phyloP scores from a whole-genome alignment of 1,140 invertebrate genomes.

The Coenobita brevimanus region DNA sequence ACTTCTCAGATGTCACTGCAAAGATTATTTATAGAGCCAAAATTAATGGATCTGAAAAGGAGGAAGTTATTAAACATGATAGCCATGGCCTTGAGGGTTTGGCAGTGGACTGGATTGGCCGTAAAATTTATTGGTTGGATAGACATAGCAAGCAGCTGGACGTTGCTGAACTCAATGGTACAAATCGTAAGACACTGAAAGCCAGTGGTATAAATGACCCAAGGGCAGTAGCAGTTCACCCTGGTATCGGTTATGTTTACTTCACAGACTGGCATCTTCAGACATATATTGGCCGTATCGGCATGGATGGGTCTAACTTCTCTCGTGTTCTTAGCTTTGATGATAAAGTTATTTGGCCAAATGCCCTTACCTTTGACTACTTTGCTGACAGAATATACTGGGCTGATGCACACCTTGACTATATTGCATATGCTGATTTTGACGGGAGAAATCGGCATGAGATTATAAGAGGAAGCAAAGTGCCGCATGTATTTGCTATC shows the following conservation, averaged over 20 bases:
- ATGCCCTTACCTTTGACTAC: slow-evolving; percentile 97
- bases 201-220: slow-evolving; percentile 90
- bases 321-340: slow-evolving; percentile 92
- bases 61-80: slow-evolving; percentile 93
- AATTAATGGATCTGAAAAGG: slow-evolving; percentile 77
- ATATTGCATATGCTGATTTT: slow-evolving; percentile 94
- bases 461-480: slow-evolving; percentile 84
- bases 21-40: slow-evolving; percentile 86
- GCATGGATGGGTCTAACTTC: slow-evolving; percentile 96
- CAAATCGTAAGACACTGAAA: slow-evolving; percentile 89
- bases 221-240: slow-evolving; percentile 94
- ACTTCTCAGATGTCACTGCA: slow-evolving; percentile 95
- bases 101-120: slow-evolving; percentile 95
- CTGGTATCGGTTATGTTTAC: slow-evolving; percentile 94
- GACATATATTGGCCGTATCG: slow-evolving; percentile 96
- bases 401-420: slow-evolving; percentile 98
- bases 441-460: slow-evolving; percentile 89
- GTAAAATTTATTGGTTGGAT: slow-evolving; percentile 98
- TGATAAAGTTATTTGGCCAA: slow-evolving; percentile 97
- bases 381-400: slow-evolving; percentile 96
- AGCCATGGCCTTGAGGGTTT: slow-evolving; percentile 97
- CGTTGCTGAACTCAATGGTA: slow-evolving; percentile 92
- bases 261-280: slow-evolving; percentile 96
- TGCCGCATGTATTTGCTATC: slow-evolving; percentile 96
- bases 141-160: slow-evolving; percentile 94